Evolutionary conservation across 1,140 invertebrate genomes (phyloP), one percentile per base, ranked within the genome.

Genomic region (Pseudomyrmex dendroicus): DNA sequence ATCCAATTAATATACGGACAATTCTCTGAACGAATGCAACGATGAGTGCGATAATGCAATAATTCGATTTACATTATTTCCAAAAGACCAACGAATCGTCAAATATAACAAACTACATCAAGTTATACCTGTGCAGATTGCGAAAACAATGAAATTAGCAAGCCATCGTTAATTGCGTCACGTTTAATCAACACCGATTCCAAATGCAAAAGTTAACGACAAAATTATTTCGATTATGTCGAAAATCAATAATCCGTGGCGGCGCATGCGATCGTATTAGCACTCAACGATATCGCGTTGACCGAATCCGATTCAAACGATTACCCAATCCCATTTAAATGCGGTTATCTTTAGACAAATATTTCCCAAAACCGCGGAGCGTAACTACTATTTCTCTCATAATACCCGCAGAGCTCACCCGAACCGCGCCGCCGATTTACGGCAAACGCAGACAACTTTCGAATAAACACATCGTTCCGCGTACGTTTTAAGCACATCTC

Each of bases 341-440:
- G 76, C 76, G 76, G 66, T 72, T 80, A 48, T 66, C 76, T 80
- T 72, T 70, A 80, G 76, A 70, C 66, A 80, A 80, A 80, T 72
- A 80, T 70, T 78, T 70, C 66, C 66, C 76, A 59, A 72, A 72
- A 80, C 76, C 76, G 22, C 76, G 44, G 66, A 80, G 44, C 76
- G 54, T 80, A 72, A 80, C 66, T 80, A 70, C 76, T 35, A 80
- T 80, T 72, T 22, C 44, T 25, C 66, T 80, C 76, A 80, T 80
- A 80, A 80, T 61, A 72, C 7, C 64, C 54, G 54, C 68, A 48
- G 12, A 50, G 20, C 13, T 54, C 5, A 5, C 50, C 7, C 20
- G 52, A 57, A 70, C 7, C 35, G 52, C 44, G 52, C 44, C 35
- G 63, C 44, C 76, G 64, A 70, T 78, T 78, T 78, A 78, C 76